Conservation (phyloP, 2,797 vertebrate species). For the Micropoecilia bifurca region DNA sequence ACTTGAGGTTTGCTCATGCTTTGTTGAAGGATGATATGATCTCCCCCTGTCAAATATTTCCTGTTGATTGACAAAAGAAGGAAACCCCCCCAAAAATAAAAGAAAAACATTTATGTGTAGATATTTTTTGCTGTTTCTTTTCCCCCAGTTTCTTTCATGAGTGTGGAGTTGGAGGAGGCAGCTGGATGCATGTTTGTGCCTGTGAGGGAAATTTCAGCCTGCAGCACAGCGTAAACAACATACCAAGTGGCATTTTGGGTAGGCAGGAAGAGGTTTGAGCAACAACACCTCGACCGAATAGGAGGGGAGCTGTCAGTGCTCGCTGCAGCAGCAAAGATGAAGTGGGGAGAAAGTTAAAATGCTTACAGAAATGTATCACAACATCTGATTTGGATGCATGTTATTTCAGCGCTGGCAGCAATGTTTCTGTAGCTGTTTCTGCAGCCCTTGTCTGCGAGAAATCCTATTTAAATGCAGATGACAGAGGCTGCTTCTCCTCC, state of each 20-base stretch:
- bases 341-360: slow-evolving; percentile 29
- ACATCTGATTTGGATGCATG: background rate
- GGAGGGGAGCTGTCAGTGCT: slow-evolving; percentile 12
- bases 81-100: background rate
- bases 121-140: background rate
- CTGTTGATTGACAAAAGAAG: slow-evolving; percentile 13
- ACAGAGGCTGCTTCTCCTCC: slow-evolving; percentile 41
- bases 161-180: background rate
- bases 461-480: slow-evolving; percentile 63
- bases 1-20: background rate
- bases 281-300: slow-evolving; percentile 34
- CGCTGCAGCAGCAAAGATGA: slow-evolving; percentile 38
- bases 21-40: slow-evolving; percentile 11
- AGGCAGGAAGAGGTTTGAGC: slow-evolving; percentile 69
- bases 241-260: slow-evolving; percentile 50
- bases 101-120: background rate
- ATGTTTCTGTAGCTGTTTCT: background rate
- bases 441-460: slow-evolving; percentile 24
- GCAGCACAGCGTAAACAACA: slow-evolving; percentile 34
- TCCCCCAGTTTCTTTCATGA: background rate
- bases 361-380: slow-evolving; percentile 14
- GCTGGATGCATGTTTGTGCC: slow-evolving; percentile 13
- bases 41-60: slow-evolving; percentile 27
- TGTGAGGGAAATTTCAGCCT: slow-evolving; percentile 15
- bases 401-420: background rate